phyloP scores from a whole-genome alignment of 64 coral and sea anemone species.

The Acropora tenuis region DNA sequence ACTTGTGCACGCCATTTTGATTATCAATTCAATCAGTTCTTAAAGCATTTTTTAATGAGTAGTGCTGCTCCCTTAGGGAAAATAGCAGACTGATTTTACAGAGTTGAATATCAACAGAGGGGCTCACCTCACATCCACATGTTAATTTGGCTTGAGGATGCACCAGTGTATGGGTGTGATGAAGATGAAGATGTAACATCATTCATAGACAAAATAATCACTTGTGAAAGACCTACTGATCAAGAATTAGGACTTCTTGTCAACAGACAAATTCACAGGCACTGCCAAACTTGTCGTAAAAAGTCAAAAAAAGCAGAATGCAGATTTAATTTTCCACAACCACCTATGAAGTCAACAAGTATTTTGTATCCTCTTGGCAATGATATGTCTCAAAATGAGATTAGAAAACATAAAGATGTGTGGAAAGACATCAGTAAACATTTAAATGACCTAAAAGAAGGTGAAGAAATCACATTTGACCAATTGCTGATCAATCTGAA shows the following conservation, averaged over 20 bases:
- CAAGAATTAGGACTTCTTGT: conserved; percentile 18
- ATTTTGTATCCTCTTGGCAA: conserved; percentile 10
- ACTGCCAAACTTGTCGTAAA: too few species aligned
- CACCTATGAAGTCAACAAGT: conserved; percentile 12
- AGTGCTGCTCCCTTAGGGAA: too few species aligned
- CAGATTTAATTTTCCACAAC: too few species aligned
- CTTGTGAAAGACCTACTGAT: neutral
- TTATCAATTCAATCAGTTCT: conserved; percentile 11
- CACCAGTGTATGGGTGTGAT: neutral
- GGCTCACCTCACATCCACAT: too few species aligned
- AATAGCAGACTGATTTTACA: conserved; percentile 29
- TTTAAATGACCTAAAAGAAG: neutral
- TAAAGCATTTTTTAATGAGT: conserved; percentile 7
- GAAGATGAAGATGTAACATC: too few species aligned
- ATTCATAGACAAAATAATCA: too few species aligned
- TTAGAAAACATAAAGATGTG: conserved; percentile 17
- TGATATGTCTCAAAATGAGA: neutral
- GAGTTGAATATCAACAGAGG: neutral
- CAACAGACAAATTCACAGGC: conserved; percentile 44
- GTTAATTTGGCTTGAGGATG: too few species aligned
- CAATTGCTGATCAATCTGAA: neutral
- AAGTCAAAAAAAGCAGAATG: too few species aligned
- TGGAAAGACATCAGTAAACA: conserved; percentile 23
- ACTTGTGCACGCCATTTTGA: conserved; percentile 57
- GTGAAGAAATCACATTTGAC: conserved; percentile 23